A percentile compares a stretch with the other conserved stretches of the same genome.
Conservation (phyloP, 2,888 invertebrate genomes). For the Petrolisthes cinctipes region DNA sequence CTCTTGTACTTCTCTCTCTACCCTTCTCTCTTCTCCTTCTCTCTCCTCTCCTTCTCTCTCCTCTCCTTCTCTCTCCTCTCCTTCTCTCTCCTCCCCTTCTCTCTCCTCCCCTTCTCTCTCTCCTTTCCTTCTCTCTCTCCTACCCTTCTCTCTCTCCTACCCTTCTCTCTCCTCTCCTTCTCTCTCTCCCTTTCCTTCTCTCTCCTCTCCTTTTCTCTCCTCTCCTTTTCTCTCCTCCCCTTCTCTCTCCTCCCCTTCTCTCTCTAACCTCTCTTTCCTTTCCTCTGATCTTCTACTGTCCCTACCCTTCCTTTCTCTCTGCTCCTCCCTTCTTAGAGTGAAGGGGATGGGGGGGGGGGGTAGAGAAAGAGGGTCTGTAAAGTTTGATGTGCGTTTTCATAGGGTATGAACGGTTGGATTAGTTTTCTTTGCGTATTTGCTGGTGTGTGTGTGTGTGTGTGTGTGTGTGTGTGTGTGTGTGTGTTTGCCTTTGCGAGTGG, state of each 20-base stretch:
- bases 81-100: background rate
- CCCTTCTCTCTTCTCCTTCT: background rate
- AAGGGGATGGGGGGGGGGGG: too few species aligned
- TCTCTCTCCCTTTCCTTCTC: background rate
- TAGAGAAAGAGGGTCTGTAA: too few species aligned
- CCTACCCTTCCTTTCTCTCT: too few species aligned
- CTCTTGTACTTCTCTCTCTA: conserved; percentile 7
- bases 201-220: background rate
- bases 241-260: background rate
- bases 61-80: background rate
- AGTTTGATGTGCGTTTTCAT: too few species aligned
- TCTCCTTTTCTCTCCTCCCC: background rate
- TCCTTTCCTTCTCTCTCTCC: background rate
- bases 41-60: background rate
- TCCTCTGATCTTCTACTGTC: background rate
- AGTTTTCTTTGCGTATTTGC: too few species aligned
- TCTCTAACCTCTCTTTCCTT: background rate
- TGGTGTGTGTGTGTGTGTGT: too few species aligned
- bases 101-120: background rate
- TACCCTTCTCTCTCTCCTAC: background rate
- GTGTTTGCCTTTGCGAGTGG: too few species aligned
- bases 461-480: too few species aligned
- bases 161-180: background rate
- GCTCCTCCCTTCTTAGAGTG: too few species aligned
- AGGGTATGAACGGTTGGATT: too few species aligned